Evolutionary conservation across 1,140 invertebrate genomes (phyloP).

Genomic region (Mycetomoellerius zeteki): DNA sequence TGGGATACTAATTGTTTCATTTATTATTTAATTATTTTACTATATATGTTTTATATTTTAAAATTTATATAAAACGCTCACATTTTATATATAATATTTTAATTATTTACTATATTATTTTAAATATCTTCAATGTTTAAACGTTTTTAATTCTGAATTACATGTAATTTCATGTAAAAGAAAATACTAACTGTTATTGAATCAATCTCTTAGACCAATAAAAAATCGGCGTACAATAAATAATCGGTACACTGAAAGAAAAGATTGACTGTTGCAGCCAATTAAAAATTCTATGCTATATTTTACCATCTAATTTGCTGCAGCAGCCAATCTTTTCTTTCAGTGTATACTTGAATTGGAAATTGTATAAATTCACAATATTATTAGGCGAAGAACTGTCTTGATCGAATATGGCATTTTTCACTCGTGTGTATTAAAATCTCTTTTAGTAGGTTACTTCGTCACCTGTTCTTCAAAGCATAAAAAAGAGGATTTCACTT

Average conservation of each 20-base stretch:
- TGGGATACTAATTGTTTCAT: background rate
- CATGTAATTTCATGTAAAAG: background rate
- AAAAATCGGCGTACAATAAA: no score
- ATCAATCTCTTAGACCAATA: no score
- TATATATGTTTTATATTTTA: background rate
- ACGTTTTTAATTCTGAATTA: background rate
- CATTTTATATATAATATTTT: background rate
- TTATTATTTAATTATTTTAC: slow-evolving; percentile 6
- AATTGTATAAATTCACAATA: no score
- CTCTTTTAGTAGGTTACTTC: background rate
- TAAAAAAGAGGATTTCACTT: background rate
- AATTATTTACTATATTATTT: background rate
- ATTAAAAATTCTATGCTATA: no score
- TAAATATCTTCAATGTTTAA: background rate
- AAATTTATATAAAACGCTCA: background rate
- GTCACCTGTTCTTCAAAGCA: background rate
- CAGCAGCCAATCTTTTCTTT: no score
- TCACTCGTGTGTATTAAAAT: no score
- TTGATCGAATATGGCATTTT: no score
- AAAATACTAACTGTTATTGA: background rate
- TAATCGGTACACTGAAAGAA: no score
- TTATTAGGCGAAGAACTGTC: no score
- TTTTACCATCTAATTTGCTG: no score
- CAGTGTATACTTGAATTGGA: no score
- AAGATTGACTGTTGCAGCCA: no score